Evolutionary conservation across 64 coral and sea anemone species (phyloP).

Genomic region (Dendronephthya gigantea): DNA sequence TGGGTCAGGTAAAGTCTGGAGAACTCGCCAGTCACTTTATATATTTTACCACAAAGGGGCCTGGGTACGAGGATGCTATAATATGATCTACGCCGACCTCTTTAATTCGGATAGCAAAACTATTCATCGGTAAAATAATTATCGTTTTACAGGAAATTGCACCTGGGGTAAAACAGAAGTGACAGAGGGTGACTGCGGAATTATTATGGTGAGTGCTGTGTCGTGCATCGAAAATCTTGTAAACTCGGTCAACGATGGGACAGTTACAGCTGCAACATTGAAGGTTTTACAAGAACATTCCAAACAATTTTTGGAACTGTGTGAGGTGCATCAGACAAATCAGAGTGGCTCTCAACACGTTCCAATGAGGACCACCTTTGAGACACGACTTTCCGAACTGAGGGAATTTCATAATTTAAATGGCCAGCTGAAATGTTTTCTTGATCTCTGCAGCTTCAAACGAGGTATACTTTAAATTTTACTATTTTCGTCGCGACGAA

Average conservation of each 20-base stretch:
- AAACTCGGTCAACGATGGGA: background rate
- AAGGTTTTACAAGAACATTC: background rate
- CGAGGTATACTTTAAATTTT: background rate
- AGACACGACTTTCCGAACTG: background rate
- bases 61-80: too few species aligned
- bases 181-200: background rate
- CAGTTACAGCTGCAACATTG: background rate
- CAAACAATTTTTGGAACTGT: background rate
- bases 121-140: too few species aligned
- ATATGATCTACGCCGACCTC: too few species aligned
- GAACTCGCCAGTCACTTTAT: too few species aligned
- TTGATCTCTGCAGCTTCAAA: background rate
- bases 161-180: background rate
- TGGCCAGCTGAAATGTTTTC: background rate
- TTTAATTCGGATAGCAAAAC: too few species aligned
- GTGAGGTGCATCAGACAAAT: background rate
- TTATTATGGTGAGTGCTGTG: background rate
- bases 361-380: background rate
- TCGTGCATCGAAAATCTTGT: background rate
- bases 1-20: too few species aligned
- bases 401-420: background rate
- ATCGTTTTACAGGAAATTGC: background rate
- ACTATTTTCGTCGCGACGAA: background rate
- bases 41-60: too few species aligned
- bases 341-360: background rate